phyloP scores from a whole-genome alignment of 2,888 invertebrate species.

The Stenichneumon culpator region DNA sequence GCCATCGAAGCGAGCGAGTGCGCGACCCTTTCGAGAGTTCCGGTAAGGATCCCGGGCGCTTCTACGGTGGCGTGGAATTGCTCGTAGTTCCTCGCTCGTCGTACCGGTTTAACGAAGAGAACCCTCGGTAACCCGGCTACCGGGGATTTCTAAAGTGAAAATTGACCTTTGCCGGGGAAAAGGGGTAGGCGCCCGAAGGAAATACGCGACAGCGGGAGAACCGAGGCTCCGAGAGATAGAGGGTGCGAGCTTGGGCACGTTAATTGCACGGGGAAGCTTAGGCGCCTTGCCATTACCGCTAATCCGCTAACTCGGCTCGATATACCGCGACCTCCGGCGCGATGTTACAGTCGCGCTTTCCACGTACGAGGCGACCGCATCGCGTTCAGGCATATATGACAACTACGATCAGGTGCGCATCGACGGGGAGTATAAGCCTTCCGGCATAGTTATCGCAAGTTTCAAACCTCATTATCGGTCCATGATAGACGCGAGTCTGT shows the following conservation, averaged over 20 bases:
- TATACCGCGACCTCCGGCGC: constrained; percentile 39
- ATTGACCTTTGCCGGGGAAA: constrained; percentile 57
- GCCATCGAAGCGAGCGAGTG: constrained; percentile 8
- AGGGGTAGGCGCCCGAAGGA: constrained; percentile 27
- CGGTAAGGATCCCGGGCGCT: constrained; percentile 26
- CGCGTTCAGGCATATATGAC: background rate
- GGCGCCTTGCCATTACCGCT: constrained; percentile 73
- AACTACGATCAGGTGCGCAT: constrained; percentile 2
- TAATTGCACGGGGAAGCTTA: constrained; percentile 73
- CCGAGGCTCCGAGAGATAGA: constrained; percentile 6
- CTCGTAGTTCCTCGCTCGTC: constrained; percentile 6
- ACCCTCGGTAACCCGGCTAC: constrained; percentile 25
- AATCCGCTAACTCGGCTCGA: constrained; percentile 74
- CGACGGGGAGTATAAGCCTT: constrained; percentile 1
- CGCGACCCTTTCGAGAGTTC: constrained; percentile 42
- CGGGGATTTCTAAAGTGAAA: constrained; percentile 47
- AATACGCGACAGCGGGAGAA: constrained; percentile 39
- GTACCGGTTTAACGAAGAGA: constrained; percentile 28
- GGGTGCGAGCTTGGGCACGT: constrained; percentile 55
- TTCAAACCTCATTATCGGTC: background rate
- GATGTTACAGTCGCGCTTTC: constrained; percentile 18
- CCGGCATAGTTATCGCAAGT: constrained; percentile 6
- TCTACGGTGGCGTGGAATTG: constrained; percentile 32
- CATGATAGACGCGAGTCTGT: background rate
- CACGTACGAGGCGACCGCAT: constrained; percentile 29